Percentiles rank a stretch among this genome's conserved stretches.
phyloP scores from a whole-genome alignment of 2,888 invertebrate species.

The Tanytarsus gracilentus region DNA sequence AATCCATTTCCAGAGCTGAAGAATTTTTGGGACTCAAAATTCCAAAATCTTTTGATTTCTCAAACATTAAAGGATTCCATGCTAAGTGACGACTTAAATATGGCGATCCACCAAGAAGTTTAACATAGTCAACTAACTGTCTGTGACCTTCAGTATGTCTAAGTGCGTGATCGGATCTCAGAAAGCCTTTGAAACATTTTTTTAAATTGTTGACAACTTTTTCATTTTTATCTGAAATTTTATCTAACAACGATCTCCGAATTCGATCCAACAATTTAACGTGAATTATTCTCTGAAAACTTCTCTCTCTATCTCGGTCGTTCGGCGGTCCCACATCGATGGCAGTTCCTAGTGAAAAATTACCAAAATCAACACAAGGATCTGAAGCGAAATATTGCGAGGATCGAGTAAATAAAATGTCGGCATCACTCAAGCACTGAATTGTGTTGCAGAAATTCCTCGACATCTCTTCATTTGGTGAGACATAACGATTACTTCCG shows the following conservation, averaged over 20 bases:
- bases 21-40: neutral
- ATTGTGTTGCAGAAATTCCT: neutral
- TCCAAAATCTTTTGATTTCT: neutral
- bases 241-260: neutral
- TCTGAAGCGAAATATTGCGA: neutral
- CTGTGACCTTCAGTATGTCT: neutral
- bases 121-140: neutral
- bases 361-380: neutral
- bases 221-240: neutral
- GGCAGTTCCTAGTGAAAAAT: neutral
- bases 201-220: neutral
- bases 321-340: neutral
- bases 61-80: neutral
- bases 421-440: neutral
- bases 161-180: neutral
- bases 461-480: neutral
- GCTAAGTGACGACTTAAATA: neutral
- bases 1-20: neutral
- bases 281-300: neutral
- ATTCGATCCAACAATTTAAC: neutral
- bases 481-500: neutral
- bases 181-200: neutral
- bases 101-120: neutral
- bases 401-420: neutral
- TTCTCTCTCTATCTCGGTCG: neutral